Evolutionary conservation across 2,888 invertebrate genomes (phyloP), one percentile per base, ranked within the genome.

Genomic region (Habroteleia sp.): DNA sequence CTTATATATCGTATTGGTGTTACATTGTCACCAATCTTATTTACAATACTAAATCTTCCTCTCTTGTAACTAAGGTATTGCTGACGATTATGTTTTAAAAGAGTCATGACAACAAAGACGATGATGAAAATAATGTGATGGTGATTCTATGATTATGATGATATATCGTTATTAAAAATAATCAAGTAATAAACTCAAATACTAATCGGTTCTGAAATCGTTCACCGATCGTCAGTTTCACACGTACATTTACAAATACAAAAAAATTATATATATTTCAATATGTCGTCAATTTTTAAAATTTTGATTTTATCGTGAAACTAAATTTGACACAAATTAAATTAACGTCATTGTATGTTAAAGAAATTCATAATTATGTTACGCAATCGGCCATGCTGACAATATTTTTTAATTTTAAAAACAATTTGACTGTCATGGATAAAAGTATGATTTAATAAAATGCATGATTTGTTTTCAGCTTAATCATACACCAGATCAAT

Each of bases 1-100:
- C 76, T 76, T 72, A 76, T 42, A 54, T 63, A 68, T 52, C 20
- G 27, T 52, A 62, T 39, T 65, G 65, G 62, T 44, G 66, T 39
- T 52, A 33, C 23, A 35, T 48, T 58, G 33, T 17, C 69, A 69
- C 76, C 73, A 73, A 66, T 46, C 16, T 44, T 72, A 69, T 69
- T 69, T 69, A 69, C 69, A 69, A 58, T 25, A 46, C 46, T 69
- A 54, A 69, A 62, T 27, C 39, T 39, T 56, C 8, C 8, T 16
- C 33, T 33, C 41, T 44, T 37, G 27, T 20, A 31, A 42, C 39
- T 71, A 48, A 54, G 11, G 8, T 52, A 58, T 52, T 29, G 39
- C 44, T 39, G 16, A 60, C 29, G 69, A 62, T 44, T 52, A 54
- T 29, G 25, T 31, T 52, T 46, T 29, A 5, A 62, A 35, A 8